Conservation (phyloP, 2,797 vertebrate species). For the Siniperca undulata region DNA sequence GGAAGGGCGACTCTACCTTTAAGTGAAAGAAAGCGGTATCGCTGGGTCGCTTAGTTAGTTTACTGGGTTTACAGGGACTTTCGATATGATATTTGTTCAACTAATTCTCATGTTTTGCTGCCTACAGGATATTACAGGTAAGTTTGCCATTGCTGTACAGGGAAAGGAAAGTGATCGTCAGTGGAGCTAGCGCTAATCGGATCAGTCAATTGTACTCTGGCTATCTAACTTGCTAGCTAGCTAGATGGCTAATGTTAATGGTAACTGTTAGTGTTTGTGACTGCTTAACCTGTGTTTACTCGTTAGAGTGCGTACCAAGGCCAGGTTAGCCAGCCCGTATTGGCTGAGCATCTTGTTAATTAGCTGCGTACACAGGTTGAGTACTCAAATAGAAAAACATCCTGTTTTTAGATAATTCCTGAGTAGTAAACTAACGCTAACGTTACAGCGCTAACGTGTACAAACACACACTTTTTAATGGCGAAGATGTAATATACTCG, state of each 20-base stretch:
- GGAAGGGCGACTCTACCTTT: constrained; percentile 74
- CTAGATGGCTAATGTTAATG: constrained; percentile 56
- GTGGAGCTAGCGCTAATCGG: constrained; percentile 65
- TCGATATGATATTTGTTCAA: constrained; percentile 79
- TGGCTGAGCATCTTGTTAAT: background rate
- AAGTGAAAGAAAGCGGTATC: constrained; percentile 65
- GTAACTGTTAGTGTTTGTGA: background rate
- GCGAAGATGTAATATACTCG: background rate
- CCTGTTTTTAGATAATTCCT: constrained; percentile 9
- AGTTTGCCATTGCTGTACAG: constrained; percentile 57
- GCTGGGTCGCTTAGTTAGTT: constrained; percentile 39
- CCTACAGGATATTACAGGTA: constrained; percentile 77
- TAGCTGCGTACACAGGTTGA: background rate
- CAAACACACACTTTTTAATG: background rate
- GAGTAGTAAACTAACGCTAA: background rate
- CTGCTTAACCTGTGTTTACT: constrained; percentile 18
- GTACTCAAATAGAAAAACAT: background rate
- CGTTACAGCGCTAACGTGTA: background rate
- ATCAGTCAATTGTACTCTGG: constrained; percentile 56
- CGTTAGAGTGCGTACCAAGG: background rate
- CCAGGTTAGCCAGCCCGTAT: background rate
- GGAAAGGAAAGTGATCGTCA: constrained; percentile 44
- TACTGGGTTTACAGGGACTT: constrained; percentile 54
- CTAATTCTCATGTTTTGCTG: constrained; percentile 75
- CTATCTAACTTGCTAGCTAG: constrained; percentile 55